Evolutionary conservation across 2,113 vertebrate species (phyloP), one percentile per base, ranked within the genome.

Genomic region (Philantomba maxwellii): DNA sequence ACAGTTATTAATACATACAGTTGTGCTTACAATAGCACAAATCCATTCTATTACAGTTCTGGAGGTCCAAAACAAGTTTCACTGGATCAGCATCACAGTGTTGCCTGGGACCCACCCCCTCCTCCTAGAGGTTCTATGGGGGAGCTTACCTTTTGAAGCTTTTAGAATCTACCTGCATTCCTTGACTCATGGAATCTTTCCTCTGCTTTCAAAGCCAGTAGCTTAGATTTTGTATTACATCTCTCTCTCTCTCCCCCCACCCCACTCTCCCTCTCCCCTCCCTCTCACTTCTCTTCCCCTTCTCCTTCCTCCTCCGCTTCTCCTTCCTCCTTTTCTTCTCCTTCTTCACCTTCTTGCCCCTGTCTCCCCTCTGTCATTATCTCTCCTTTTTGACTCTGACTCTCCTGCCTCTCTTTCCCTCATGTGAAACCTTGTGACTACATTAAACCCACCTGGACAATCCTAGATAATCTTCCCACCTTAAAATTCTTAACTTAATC

Each of bases 181-280:
- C 15, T 89, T 81, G 45, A 57, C 4, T 58, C 4, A 2, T 43
- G n/a, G 36, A 33, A 12, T 33, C 21, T 81, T 78, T 33, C 21
- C 62, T 77, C 47, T 6, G 19, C n/a, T 45, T 93, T 87, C 45
- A 49, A 83, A 60, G 58, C 25, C 45, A 47, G 19, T 39, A 77
- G 15, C 12, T 2, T 47, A 64, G 30, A 84, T 21, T 66, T 30
- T 53, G 19, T 30, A 23, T 21, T 30, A 2, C 16, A 49, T 60
- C 11, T 33, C 23, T 33, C 11, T 23, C 30, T n/a, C 30, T 33
- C 5, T 12, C n/a, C 11, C 11, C 19, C 28, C 1, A 0, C 2
- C 26, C 7, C 4, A 5, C 17, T 17, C 5, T 33, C 12, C 10
- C 19, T 17, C 1, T 19, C 12, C 49, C 21, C 21, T 13, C 8